Base-by-base conservation (phyloP, 2,888 invertebrate species). In the Asteroscopus sphinx region DNA sequence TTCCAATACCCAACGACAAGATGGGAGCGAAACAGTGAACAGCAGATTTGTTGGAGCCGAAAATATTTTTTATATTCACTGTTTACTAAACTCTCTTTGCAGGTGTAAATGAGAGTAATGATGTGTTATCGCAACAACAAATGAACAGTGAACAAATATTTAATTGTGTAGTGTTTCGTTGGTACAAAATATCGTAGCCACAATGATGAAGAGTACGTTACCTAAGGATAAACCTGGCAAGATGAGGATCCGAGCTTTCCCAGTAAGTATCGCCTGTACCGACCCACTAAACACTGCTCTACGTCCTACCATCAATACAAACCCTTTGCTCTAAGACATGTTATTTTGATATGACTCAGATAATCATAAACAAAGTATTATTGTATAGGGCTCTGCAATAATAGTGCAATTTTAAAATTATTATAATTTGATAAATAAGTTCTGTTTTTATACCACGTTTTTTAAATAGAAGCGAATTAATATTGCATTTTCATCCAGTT, bases 181-280 rank as follows among this genome's bases (percentile, higher is more conserved):
- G 84, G 83, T 84, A 77, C 81, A 80, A 81, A 72, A 78, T 73
- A 80, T 76, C 70, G 76, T 79, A 81, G 79, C 78, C 78, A 87
- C 85, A 90, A 96, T 96, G 95, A 96, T 96, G 96, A 96, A 96
- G 94, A 95, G 96, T 90, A 95, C 96, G 81, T 95, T 97, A 92
- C 96, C 97, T 82, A 98, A 98, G 94, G 98, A 98, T 95, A 98
- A 98, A 95, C 97, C 93, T 58, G 92, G 97, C 95, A 99, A 99
- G 95, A 99, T 99, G 99, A 96, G 99, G 89, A 99, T 99, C 88
- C 96, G 99, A 92, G 99, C 99, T 79, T 99, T 99, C 95, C 99
- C 99, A 91, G 99, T 99, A 95, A 98, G 98, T 96, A 60, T 33
- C 36, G 17, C 8, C 8, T 25, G 3, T 41, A 36, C 36, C 17